A percentile compares a stretch with the other conserved stretches of the same genome.
Conservation (phyloP, 1,140 invertebrate genomes). For the Fopius arisanus region DNA sequence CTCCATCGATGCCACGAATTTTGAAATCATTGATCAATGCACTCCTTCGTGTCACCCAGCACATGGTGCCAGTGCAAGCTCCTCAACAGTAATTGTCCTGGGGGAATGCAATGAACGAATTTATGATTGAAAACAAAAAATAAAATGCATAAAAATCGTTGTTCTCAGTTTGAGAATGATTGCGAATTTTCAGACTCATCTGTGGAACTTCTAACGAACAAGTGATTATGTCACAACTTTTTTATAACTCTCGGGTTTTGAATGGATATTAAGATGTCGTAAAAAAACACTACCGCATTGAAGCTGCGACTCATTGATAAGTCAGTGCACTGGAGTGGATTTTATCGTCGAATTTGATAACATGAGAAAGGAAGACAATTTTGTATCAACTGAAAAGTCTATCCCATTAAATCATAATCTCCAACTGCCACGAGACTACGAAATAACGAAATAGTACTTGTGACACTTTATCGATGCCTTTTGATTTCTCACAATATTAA, state of each 20-base stretch:
- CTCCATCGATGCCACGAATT: conserved; percentile 51
- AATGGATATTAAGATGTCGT: background rate
- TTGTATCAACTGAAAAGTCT: background rate
- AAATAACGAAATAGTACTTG: background rate
- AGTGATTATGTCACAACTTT: background rate
- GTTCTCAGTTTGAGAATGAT: background rate
- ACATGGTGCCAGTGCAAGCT: conserved; percentile 51
- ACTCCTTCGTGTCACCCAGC: conserved; percentile 52
- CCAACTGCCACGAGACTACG: background rate
- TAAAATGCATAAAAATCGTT: background rate
- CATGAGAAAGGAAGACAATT: no score
- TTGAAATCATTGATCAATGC: conserved; percentile 48
- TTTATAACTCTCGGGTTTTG: background rate
- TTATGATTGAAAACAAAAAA: background rate
- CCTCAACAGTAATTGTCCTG: background rate
- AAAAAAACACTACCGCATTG: background rate
- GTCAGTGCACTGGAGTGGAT: no score
- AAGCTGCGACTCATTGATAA: no score
- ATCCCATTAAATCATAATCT: background rate
- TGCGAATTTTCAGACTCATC: background rate
- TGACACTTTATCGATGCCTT: no score
- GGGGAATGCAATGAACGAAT: background rate
- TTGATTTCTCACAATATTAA: background rate
- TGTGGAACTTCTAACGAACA: background rate
- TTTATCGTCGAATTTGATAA: no score